phyloP scores from a whole-genome alignment of 2,888 invertebrate species.

The Serripes groenlandicus region DNA sequence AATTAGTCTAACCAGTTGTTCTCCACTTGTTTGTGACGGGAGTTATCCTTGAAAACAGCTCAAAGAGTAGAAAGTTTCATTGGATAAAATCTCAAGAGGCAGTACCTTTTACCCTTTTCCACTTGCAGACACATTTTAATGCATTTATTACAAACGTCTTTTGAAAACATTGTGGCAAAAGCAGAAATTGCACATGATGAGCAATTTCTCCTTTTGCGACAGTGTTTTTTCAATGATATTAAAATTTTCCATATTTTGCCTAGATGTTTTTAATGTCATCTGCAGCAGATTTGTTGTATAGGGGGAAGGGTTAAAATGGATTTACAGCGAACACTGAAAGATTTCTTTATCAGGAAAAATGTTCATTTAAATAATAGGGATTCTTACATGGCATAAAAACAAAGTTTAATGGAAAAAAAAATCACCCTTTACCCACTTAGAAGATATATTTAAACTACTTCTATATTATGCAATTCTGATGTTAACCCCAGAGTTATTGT shows the following conservation, averaged over 20 bases:
- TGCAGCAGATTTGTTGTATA: not conserved
- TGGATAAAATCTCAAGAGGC: too few relatives aligned
- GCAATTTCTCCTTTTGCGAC: not conserved
- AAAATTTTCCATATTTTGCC: too few relatives aligned
- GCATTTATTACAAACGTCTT: too few relatives aligned
- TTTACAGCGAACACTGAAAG: too few relatives aligned
- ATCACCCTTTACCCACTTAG: constrained; percentile 7
- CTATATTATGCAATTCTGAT: constrained; percentile 21
- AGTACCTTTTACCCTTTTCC: too few relatives aligned
- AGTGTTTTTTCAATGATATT: not conserved
- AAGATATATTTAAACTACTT: constrained; percentile 14
- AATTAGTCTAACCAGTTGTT: too few relatives aligned
- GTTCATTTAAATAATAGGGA: not conserved
- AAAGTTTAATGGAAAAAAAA: constrained; percentile 3
- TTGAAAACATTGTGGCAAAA: not conserved
- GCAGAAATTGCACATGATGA: not conserved
- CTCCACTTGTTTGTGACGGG: too few relatives aligned
- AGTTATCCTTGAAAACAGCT: too few relatives aligned
- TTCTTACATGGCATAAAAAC: not conserved
- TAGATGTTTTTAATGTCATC: not conserved
- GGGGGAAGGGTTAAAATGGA: not conserved
- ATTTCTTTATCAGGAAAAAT: not conserved
- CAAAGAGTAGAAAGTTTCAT: too few relatives aligned
- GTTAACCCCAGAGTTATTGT: not conserved
- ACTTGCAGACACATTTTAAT: too few relatives aligned